Percentiles rank a stretch among this genome's conserved stretches.
Conservation (phyloP, 2,113 vertebrate genomes). For the Brachypodius melanocephalos region DNA sequence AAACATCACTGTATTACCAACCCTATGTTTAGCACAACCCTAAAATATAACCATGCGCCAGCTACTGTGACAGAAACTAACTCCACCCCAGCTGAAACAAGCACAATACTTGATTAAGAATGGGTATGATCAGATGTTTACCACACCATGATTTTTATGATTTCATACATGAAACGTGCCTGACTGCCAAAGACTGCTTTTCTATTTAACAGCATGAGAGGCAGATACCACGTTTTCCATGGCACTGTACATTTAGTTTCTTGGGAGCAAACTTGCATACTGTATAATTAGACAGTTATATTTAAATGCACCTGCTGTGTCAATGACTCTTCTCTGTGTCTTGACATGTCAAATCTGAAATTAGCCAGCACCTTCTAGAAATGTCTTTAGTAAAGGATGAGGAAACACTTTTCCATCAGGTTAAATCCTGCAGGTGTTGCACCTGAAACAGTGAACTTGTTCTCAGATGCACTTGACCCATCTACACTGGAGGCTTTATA, state of each 20-base stretch:
- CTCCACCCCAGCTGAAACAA: neutral
- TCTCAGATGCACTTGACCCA: neutral
- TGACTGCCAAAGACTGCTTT: neutral
- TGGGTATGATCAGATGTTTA: neutral
- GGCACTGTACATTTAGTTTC: constrained; percentile 53
- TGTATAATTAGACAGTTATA: constrained; percentile 56
- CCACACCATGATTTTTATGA: neutral
- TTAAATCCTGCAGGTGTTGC: neutral
- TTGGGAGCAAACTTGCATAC: constrained; percentile 46
- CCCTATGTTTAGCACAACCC: neutral
- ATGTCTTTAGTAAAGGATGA: neutral
- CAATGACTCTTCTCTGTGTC: constrained; percentile 6
- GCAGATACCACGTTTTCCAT: neutral
- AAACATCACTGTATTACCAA: neutral
- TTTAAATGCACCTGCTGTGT: constrained; percentile 61
- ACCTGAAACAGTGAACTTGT: neutral
- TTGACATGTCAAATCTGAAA: constrained; percentile 46
- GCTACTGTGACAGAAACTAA: neutral
- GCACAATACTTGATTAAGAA: neutral
- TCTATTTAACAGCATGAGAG: neutral
- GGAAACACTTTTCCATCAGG: neutral
- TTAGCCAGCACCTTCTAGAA: constrained; percentile 27
- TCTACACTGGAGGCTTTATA: neutral
- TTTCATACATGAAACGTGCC: neutral
- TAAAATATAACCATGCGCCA: neutral